These are phyloP conservation scores for Dryadula phaetusa DNA, from an alignment of 2,888 invertebrate genomes.

Conservation along the genomic window DNA sequence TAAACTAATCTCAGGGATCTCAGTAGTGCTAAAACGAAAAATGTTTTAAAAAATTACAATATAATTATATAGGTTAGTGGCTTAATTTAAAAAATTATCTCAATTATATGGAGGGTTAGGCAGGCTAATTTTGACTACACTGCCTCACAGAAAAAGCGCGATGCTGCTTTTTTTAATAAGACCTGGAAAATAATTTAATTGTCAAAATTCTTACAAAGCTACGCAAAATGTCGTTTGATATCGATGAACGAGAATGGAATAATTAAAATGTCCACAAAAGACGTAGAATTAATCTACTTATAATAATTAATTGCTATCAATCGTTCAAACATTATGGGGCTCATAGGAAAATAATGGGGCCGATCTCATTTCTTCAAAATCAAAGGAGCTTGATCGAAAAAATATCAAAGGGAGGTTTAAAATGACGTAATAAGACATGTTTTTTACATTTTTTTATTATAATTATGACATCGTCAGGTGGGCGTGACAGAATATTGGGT, in stretches of 20 bases:
- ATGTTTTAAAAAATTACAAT: no score
- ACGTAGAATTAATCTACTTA: constrained; percentile 46
- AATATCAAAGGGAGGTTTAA: constrained; percentile 71
- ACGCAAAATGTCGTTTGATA: constrained; percentile 26
- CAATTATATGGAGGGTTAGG: no score
- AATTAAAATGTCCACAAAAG: constrained; percentile 46
- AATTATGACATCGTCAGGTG: constrained; percentile 75
- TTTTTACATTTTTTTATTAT: constrained; percentile 67
- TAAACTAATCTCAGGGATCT: no score
- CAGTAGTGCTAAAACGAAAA: no score
- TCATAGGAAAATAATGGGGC: constrained; percentile 69
- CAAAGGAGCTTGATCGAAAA: constrained; percentile 76
- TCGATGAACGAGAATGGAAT: constrained; percentile 37
- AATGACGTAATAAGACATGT: constrained; percentile 61
- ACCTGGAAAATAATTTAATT: no score
- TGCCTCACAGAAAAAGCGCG: no score
- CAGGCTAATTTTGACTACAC: no score
- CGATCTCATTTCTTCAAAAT: constrained; percentile 71
- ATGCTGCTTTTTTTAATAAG: no score
- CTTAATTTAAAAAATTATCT: no score
- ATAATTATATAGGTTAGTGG: no score
- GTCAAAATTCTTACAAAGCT: constrained; percentile 14
- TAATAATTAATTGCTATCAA: constrained; percentile 65
- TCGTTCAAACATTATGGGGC: constrained; percentile 49
- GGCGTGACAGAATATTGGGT: constrained; percentile 64